Evolutionary conservation across 1,140 invertebrate species (phyloP), one percentile per base, ranked within the genome.

Genomic region (Lepidurus packardi): DNA sequence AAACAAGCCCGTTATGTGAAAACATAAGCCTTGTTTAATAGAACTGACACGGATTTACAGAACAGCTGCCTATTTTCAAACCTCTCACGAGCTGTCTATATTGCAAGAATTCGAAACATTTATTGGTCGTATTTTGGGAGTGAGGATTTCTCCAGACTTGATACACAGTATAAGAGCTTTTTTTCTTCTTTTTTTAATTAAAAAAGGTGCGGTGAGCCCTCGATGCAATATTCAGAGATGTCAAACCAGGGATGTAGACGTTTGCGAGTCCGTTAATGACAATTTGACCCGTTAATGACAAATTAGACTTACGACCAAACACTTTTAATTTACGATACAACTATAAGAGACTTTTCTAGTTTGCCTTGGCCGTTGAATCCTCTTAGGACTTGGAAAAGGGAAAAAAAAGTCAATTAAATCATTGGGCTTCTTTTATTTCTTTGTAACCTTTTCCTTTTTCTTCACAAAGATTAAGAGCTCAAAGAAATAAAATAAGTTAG

Each of bases 11-110:
- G 53, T 65, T 65, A 65, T 65, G 53, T n/a, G 13, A 65, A 11
- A 65, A 65, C 53, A 65, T 65, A 16, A 65, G 13, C 53, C 53
- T 21, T 65, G 53, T 65, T 65, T 65, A 65, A 65, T 65, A 65
- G 9, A 65, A 65, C 8, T 65, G 53, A 65, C 53, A 65, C 53
- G 21, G 53, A 65, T 65, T 65, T 65, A 65, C 53, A 21, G 45
- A 65, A 16, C 53, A 13, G 13, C 53, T 65, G 53, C 13, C 53
- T 16, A 65, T 10, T 47, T 47, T 47, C 53, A 65, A 65, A 65
- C 16, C 6, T 21, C 21, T 65, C 8, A 21, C 16, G 13, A 65
- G 53, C 53, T 9, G 34, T 4, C 34, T 34, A 34, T 11, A 65
- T 16, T n/a, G 53, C 21, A 13, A 7, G 9, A 65, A 65, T 65